Percentiles rank a stretch among this genome's conserved stretches.
These are phyloP conservation scores for Trichonephila clavata DNA, from an alignment of 1,140 invertebrate genomes.

Conservation along the genomic window DNA sequence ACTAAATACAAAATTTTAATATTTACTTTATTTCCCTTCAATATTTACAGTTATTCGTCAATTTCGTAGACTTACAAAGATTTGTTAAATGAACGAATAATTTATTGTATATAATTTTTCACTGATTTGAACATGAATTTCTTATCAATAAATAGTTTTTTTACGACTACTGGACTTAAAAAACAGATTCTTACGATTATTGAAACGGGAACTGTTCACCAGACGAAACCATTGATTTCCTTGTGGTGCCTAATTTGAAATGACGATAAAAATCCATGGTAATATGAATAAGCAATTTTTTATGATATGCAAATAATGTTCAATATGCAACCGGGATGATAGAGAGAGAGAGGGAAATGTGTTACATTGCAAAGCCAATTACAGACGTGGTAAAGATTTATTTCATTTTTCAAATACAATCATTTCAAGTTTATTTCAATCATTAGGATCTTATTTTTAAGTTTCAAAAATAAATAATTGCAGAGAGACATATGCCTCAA, in stretches of 20 bases:
- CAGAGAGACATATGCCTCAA: background rate
- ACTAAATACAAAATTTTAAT: too few relatives aligned
- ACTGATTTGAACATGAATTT: background rate
- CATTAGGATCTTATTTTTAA: background rate
- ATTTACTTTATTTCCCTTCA: too few relatives aligned
- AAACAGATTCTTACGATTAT: constrained; percentile 1
- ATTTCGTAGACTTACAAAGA: background rate
- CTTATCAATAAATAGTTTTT: background rate
- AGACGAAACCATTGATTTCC: background rate
- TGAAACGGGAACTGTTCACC: background rate
- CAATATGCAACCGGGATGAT: constrained; percentile 34
- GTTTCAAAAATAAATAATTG: constrained; percentile 25
- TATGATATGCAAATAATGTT: constrained; percentile 37
- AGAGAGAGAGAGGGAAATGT: constrained; percentile 45
- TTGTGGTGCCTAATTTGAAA: background rate
- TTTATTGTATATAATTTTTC: background rate
- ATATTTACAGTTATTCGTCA: too few relatives aligned
- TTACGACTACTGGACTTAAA: background rate
- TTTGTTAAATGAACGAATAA: background rate
- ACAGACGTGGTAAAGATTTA: constrained; percentile 64
- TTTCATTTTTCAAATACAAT: constrained; percentile 63
- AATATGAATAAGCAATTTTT: constrained; percentile 33
- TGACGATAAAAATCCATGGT: background rate
- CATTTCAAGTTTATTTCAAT: constrained; percentile 1
- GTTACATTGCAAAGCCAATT: constrained; percentile 29